Evolutionary conservation across 1,140 invertebrate species (phyloP).

Genomic region (Cotesia chilonis): DNA sequence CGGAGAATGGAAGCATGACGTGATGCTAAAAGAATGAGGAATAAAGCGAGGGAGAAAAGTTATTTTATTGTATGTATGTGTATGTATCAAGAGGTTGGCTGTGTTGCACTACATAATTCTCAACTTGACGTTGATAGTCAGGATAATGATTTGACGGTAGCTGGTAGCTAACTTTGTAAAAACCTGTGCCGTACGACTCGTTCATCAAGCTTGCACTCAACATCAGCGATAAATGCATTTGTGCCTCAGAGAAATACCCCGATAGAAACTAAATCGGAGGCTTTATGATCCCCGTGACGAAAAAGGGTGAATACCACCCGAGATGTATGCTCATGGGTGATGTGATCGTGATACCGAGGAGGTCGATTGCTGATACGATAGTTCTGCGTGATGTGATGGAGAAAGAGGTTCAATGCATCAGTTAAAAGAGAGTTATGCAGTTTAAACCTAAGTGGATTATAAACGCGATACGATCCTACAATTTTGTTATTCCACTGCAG

Average conservation of each 20-base stretch:
- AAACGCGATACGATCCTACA: constrained; percentile 53
- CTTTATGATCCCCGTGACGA: constrained; percentile 4
- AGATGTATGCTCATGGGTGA: constrained; percentile 6
- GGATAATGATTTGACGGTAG: background rate
- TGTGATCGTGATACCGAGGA: background rate
- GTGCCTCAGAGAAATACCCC: constrained; percentile 36
- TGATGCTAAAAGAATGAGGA: constrained; percentile 44
- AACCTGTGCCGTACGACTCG: background rate
- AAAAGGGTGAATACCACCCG: constrained; percentile 34
- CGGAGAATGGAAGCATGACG: constrained; percentile 51
- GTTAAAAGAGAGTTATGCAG: constrained; percentile 44
- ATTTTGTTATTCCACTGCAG: constrained; percentile 60
- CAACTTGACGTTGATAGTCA: background rate
- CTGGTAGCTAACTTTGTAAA: constrained; percentile 17
- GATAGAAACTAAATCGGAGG: too few species aligned
- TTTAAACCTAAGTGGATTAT: constrained; percentile 57
- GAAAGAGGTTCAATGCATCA: constrained; percentile 36
- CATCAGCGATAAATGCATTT: constrained; percentile 55
- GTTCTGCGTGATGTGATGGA: constrained; percentile 23
- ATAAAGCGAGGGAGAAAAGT: constrained; percentile 4
- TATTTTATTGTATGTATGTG: too few species aligned
- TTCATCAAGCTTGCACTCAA: constrained; percentile 17
- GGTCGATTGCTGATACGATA: background rate
- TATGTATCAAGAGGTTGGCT: background rate
- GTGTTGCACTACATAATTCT: background rate